Conservation (phyloP, 2,888 invertebrate genomes). For the Polydesmus complanatus region DNA sequence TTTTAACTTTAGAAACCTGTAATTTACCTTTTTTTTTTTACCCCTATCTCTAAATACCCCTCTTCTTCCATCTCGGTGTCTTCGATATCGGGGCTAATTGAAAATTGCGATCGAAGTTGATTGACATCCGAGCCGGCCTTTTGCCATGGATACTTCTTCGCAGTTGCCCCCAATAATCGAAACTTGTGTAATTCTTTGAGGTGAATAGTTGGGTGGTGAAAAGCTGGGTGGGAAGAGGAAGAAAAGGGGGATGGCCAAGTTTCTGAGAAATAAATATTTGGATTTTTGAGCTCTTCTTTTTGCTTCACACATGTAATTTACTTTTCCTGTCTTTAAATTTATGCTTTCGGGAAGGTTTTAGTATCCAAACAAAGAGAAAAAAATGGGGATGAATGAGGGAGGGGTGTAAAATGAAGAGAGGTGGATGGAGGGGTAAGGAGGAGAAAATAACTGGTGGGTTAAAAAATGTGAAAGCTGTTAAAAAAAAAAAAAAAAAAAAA, state of each 20-base stretch:
- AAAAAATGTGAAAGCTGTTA: neutral
- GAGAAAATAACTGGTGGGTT: neutral
- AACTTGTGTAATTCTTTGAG: too few relatives aligned
- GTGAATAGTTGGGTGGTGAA: too few relatives aligned
- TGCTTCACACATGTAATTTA: neutral
- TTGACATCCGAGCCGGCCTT: too few relatives aligned
- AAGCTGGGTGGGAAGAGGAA: too few relatives aligned
- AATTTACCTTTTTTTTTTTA: too few relatives aligned
- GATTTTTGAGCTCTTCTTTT: neutral
- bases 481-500: neutral
- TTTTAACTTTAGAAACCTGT: too few relatives aligned
- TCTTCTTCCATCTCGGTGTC: too few relatives aligned
- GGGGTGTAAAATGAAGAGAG: neutral
- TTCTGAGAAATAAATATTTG: neutral
- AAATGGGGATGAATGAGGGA: neutral
- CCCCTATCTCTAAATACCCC: too few relatives aligned
- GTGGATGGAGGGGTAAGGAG: neutral
- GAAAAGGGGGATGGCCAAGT: neutral
- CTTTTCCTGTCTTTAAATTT: neutral
- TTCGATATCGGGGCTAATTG: too few relatives aligned
- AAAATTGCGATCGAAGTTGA: too few relatives aligned
- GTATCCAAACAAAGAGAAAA: neutral
- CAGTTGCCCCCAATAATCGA: too few relatives aligned
- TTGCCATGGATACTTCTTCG: too few relatives aligned
- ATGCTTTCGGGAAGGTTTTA: neutral